Evolutionary conservation across 2,888 invertebrate species (phyloP).

Genomic region (Drosophila meridionalis): DNA sequence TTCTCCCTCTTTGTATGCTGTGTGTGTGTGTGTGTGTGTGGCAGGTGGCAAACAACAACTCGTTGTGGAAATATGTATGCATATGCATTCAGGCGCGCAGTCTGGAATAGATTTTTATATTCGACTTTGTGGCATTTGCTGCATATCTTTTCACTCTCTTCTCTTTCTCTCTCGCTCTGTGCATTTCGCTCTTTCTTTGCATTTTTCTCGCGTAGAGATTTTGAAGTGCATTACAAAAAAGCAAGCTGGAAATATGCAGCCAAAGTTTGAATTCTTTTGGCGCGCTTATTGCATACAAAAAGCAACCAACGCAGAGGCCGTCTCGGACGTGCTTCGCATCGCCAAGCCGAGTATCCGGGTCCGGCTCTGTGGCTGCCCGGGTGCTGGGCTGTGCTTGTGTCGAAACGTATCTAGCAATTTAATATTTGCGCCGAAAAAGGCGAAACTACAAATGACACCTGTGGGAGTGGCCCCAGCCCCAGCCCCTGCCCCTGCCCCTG

Average conservation of each 20-base stretch:
- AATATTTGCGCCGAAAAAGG: conserved; percentile 31
- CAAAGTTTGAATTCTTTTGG: conserved; percentile 27
- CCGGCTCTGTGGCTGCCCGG: conserved; percentile 4
- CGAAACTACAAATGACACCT: conserved; percentile 43
- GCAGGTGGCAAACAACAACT: conserved; percentile 55
- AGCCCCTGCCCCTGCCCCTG: not conserved
- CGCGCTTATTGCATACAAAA: conserved; percentile 36
- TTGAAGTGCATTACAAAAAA: conserved; percentile 27
- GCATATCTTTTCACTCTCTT: conserved; percentile 4
- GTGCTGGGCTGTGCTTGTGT: conserved; percentile 10
- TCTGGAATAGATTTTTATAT: conserved; percentile 55
- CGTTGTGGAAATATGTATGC: conserved; percentile 43
- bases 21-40: conserved; percentile 27
- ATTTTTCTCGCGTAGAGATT: conserved; percentile 20
- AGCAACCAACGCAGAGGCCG: conserved; percentile 15
- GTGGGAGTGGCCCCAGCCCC: conserved; percentile 21
- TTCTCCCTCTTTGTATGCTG: not conserved
- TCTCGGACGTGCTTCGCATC: conserved; percentile 37
- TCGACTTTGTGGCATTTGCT: conserved; percentile 56
- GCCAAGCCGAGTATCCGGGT: conserved; percentile 3
- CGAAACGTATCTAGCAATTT: conserved; percentile 44
- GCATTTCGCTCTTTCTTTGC: not conserved
- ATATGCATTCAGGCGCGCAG: conserved; percentile 49
- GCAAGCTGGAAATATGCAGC: conserved; percentile 5
- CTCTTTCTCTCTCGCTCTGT: conserved; percentile 5